Conservation (phyloP, 2,797 vertebrate genomes). For the Tragopan temminckii region DNA sequence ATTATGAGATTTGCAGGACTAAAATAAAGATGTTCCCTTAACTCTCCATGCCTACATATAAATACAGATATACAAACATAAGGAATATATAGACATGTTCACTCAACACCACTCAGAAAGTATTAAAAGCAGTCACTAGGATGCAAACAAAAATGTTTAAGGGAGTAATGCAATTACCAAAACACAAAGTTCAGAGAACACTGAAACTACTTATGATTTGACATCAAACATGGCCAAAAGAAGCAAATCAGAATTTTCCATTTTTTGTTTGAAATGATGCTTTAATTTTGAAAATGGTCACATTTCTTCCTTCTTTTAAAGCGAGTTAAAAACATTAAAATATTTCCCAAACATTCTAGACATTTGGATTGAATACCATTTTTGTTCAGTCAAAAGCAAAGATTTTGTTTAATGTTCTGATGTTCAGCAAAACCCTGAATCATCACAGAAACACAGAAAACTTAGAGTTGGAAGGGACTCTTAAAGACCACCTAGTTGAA, state of each 20-base stretch:
- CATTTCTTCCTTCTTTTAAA: neutral
- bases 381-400: constrained; percentile 19
- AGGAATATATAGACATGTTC: neutral
- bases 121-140: neutral
- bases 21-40: neutral
- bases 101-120: neutral
- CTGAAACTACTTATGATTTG: neutral
- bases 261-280: neutral
- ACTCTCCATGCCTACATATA: neutral
- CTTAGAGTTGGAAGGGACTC: too few species aligned
- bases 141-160: neutral
- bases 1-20: neutral
- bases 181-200: neutral
- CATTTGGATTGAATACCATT: neutral
- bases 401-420: constrained; percentile 17
- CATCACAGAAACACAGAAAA: neutral
- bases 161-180: neutral
- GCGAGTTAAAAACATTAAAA: neutral
- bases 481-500: too few species aligned
- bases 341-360: neutral
- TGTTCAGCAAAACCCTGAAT: neutral
- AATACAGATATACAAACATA: neutral
- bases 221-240: neutral
- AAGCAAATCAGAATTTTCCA: neutral
- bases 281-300: neutral